phyloP scores from a whole-genome alignment of 2,113 vertebrate species.

The Trichomycterus rosablanca region DNA sequence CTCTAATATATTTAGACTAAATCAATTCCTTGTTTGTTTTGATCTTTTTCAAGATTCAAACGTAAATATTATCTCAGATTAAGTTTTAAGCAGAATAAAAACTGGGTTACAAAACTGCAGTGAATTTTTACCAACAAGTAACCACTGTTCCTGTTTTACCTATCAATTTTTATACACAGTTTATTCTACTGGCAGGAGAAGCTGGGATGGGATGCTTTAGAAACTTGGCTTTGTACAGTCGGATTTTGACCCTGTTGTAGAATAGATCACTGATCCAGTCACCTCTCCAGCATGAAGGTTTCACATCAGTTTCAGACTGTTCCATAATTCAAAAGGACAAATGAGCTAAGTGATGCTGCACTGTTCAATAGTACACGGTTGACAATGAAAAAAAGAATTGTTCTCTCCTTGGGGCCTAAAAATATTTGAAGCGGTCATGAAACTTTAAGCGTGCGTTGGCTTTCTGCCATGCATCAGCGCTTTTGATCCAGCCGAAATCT shows the following conservation, averaged over 20 bases:
- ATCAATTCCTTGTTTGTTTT: too few species aligned
- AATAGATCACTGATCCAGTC: conserved; percentile 13
- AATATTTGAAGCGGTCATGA: conserved; percentile 38
- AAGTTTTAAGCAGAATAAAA: too few species aligned
- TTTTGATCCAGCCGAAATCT: conserved; percentile 7
- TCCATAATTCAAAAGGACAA: conserved; percentile 40
- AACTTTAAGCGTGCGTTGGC: conserved; percentile 34
- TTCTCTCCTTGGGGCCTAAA: conserved; percentile 22
- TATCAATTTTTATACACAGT: too few species aligned
- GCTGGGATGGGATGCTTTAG: background rate
- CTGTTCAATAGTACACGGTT: conserved; percentile 33
- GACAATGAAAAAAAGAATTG: conserved; percentile 27
- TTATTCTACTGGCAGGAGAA: too few species aligned
- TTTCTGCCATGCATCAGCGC: conserved; percentile 10
- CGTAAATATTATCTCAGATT: too few species aligned
- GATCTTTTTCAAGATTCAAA: too few species aligned
- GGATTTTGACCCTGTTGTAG: background rate
- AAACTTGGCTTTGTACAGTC: background rate
- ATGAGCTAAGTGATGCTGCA: conserved; percentile 13
- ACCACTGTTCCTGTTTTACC: too few species aligned
- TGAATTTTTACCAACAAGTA: too few species aligned
- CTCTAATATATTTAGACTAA: too few species aligned
- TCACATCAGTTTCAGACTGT: conserved; percentile 3
- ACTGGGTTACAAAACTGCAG: too few species aligned
- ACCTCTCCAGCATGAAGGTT: conserved; percentile 1